Percentiles rank a stretch among this genome's conserved stretches.
Conservation (phyloP, 35 echinoderm and acorn worm genomes). For the Chiridota heheva region DNA sequence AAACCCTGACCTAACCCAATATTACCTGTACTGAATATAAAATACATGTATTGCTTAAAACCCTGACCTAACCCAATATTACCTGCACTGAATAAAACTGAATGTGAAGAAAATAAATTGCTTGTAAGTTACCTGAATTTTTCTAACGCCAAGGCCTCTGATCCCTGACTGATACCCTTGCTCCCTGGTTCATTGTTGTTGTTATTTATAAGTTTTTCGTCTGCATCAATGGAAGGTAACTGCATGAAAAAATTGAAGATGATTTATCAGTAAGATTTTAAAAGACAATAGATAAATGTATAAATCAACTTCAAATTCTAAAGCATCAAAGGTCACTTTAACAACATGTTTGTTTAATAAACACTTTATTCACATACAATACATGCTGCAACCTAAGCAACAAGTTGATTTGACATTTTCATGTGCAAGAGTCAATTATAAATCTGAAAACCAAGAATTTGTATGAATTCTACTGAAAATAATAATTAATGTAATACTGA, state of each 20-base stretch:
- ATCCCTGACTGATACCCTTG: conserved; percentile 47
- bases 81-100: conserved; percentile 4
- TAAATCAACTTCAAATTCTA: neutral
- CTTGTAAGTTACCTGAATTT: conserved; percentile 56
- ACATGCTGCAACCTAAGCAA: neutral
- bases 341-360: neutral
- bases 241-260: conserved; percentile 24
- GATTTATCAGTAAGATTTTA: neutral
- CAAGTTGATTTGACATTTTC: neutral
- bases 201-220: conserved; percentile 54
- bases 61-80: too few relatives aligned
- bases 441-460: too few relatives aligned
- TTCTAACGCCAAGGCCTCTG: conserved; percentile 84
- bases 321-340: neutral
- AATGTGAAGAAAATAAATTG: neutral
- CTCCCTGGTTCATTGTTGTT: conserved; percentile 75
- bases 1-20: too few relatives aligned
- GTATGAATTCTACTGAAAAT: too few relatives aligned
- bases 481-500: too few relatives aligned
- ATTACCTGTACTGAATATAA: too few relatives aligned
- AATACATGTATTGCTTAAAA: too few relatives aligned
- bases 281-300: neutral
- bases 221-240: conserved; percentile 77
- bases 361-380: neutral
- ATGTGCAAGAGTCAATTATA: too few relatives aligned